Conservation (phyloP, 2,113 vertebrate species). For the Phocoena phocoena region DNA sequence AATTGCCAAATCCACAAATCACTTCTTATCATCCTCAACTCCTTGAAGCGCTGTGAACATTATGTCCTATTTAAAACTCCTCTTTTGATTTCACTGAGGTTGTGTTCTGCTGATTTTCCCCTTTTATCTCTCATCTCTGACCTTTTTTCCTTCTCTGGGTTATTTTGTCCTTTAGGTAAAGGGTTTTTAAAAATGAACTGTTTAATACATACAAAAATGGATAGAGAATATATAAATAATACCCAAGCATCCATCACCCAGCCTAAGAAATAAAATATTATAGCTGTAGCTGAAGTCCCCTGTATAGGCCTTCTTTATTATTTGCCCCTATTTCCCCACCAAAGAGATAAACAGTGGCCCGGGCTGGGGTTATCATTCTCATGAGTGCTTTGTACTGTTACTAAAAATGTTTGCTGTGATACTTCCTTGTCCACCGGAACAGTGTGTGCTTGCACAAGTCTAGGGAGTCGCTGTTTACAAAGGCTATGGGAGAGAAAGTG, state of each 20-base stretch:
- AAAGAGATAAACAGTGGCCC: background rate
- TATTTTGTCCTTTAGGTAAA: background rate
- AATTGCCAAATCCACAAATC: constrained; percentile 20
- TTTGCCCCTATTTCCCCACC: background rate
- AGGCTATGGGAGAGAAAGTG: background rate
- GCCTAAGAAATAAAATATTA: background rate
- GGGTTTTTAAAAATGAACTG: background rate
- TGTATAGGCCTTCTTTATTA: background rate
- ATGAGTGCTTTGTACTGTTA: background rate
- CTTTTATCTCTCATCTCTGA: background rate
- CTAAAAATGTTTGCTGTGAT: background rate
- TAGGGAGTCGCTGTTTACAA: background rate
- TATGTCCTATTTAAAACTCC: background rate
- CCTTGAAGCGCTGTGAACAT: background rate
- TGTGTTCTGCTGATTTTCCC: background rate
- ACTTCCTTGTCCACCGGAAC: background rate
- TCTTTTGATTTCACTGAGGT: background rate
- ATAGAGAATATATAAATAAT: background rate
- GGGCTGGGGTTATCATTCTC: background rate
- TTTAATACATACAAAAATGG: background rate
- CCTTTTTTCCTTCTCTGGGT: background rate
- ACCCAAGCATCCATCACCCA: background rate
- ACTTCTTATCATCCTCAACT: background rate
- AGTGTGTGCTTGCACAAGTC: background rate
- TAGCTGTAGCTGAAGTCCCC: background rate